Percentiles rank a stretch among this genome's conserved stretches.
phyloP scores from a whole-genome alignment of 2,113 vertebrate genomes.

The Spilogale gracilis region DNA sequence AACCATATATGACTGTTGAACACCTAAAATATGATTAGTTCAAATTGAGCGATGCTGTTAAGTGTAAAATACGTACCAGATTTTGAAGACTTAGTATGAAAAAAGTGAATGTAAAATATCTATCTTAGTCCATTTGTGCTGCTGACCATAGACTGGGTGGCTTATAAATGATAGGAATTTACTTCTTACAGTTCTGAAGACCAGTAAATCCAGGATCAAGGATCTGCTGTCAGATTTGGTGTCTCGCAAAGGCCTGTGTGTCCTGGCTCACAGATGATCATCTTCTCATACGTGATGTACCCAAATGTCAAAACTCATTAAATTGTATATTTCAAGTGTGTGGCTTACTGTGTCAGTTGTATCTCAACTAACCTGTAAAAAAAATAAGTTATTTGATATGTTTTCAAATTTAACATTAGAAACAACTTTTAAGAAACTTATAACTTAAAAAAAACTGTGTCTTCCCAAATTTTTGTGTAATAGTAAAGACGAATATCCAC shows the following conservation, averaged over 20 bases:
- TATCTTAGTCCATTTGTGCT: neutral
- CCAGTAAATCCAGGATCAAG: neutral
- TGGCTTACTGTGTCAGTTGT: neutral
- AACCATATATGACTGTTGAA: neutral
- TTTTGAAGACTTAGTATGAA: neutral
- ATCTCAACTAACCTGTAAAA: neutral
- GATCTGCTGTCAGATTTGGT: neutral
- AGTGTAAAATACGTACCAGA: neutral
- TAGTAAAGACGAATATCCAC: neutral
- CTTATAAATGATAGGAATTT: neutral
- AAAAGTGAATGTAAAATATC: neutral
- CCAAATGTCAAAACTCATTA: constrained; percentile 11
- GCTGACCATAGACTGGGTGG: neutral
- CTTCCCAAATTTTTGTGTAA: neutral
- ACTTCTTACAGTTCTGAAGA: neutral
- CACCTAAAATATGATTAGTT: neutral
- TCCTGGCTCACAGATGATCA: neutral
- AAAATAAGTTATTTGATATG: neutral
- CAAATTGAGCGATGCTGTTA: neutral
- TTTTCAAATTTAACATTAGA: constrained; percentile 9
- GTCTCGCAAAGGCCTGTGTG: neutral
- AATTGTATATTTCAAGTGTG: neutral
- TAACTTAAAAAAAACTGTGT: neutral
- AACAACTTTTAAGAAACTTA: neutral
- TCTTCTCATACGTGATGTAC: neutral